phyloP scores from a whole-genome alignment of 2,113 vertebrate genomes.

The Crypturellus undulatus region DNA sequence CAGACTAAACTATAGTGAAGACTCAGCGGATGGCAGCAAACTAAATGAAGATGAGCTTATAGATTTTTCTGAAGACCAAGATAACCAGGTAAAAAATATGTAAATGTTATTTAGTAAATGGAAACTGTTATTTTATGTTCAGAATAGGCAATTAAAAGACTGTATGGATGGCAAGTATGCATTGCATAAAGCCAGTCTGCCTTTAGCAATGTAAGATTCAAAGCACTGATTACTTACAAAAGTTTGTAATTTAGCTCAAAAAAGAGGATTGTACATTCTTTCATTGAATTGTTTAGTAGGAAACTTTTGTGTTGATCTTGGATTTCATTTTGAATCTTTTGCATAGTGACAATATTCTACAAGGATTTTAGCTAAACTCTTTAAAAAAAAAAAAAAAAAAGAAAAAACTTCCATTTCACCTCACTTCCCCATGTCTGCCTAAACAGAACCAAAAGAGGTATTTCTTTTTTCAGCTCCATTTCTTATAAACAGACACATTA shows the following conservation, averaged over 20 bases:
- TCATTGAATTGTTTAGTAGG: neutral
- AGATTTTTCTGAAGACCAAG: conserved; percentile 94
- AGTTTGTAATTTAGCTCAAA: neutral
- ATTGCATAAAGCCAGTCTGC: neutral
- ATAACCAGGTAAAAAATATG: conserved; percentile 85
- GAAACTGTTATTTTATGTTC: neutral
- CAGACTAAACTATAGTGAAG: conserved; percentile 87
- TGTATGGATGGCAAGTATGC: neutral
- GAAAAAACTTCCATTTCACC: neutral
- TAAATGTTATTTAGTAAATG: neutral
- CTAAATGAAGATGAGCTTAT: conserved; percentile 84
- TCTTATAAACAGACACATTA: neutral
- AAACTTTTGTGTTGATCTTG: neutral
- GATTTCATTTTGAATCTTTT: neutral
- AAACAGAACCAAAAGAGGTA: neutral
- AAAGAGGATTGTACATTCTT: neutral
- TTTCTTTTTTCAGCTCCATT: neutral
- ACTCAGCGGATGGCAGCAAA: conserved; percentile 77
- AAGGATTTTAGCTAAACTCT: neutral
- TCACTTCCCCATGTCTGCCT: neutral
- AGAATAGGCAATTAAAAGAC: neutral
- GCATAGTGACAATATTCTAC: neutral
- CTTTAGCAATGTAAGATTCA: neutral
- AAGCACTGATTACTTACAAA: neutral
- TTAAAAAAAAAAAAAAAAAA: too few species aligned